phyloP scores from a whole-genome alignment of 1,140 invertebrate genomes.

The Meloidogyne exigua region DNA sequence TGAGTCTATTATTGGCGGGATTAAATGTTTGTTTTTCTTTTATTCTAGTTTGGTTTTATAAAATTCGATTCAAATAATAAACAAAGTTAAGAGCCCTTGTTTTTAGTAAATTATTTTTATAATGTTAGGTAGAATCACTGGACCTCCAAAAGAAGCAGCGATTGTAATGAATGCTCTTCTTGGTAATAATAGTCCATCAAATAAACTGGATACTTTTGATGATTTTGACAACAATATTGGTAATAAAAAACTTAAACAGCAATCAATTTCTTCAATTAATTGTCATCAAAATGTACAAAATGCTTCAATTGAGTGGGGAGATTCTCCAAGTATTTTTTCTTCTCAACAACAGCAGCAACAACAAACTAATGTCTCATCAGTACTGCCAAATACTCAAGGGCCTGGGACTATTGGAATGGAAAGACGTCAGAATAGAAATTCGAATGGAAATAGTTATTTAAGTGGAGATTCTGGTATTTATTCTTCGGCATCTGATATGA shows the following conservation, averaged over 20 bases:
- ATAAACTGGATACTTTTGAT: constrained; percentile 10
- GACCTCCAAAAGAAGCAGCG: constrained; percentile 23
- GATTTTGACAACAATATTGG: neutral
- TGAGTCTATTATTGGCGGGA: constrained; percentile 30
- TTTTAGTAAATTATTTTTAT: neutral
- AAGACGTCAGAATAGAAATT: constrained; percentile 27
- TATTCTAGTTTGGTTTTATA: too few relatives aligned
- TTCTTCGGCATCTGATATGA: constrained; percentile 17
- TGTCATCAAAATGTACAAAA: neutral
- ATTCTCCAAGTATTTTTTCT: neutral
- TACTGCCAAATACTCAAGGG: neutral
- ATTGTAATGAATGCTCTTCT: neutral
- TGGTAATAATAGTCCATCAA: constrained; percentile 2
- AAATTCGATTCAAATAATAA: too few relatives aligned
- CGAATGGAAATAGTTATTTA: constrained; percentile 27
- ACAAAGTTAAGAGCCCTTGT: neutral
- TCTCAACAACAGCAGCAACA: neutral
- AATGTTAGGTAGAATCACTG: constrained; percentile 30
- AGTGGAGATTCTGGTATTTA: constrained; percentile 23
- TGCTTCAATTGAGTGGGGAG: neutral
- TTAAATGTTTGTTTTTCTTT: constrained; percentile 33
- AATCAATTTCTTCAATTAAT: neutral
- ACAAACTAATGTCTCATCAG: neutral
- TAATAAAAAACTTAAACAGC: neutral
- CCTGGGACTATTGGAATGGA: constrained; percentile 38